A percentile compares a stretch with the other conserved stretches of the same genome.
Evolutionary conservation across 2,888 invertebrate genomes (phyloP).

Genomic region (Cheilosia vernalis): DNA sequence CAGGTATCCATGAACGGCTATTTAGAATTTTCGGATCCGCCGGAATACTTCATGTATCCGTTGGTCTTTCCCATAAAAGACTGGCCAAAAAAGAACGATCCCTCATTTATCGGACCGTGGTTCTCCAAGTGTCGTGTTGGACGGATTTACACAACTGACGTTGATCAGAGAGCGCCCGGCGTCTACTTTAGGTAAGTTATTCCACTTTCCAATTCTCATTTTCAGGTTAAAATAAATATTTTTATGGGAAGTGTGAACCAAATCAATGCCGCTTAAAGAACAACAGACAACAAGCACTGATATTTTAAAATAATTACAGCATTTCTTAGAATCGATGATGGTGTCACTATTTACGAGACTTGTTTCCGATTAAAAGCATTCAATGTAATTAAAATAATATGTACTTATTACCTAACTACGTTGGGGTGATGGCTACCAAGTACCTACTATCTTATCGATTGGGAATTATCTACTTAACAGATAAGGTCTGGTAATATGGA

Average conservation of each 20-base stretch:
- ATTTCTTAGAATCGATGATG: constrained; percentile 22
- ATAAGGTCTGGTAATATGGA: neutral
- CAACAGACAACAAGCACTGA: no score
- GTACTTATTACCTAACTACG: no score
- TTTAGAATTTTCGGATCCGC: constrained; percentile 95
- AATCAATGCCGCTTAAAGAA: no score
- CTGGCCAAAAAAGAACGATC: constrained; percentile 94
- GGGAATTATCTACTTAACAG: constrained; percentile 12
- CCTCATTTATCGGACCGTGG: constrained; percentile 96
- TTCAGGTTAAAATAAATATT: neutral
- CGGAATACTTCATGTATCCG: constrained; percentile 92
- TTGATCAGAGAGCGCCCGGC: constrained; percentile 90
- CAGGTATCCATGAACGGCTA: constrained; percentile 92
- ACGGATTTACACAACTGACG: constrained; percentile 87
- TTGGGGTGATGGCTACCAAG: no score
- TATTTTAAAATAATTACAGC: neutral
- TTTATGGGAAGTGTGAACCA: neutral
- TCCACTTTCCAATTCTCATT: constrained; percentile 52
- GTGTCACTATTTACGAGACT: neutral
- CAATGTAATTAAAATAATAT: neutral
- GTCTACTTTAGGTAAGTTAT: constrained; percentile 89
- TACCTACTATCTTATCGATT: constrained; percentile 26
- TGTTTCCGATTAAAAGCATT: constrained; percentile 1
- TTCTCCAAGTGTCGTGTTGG: constrained; percentile 95
- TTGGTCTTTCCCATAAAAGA: constrained; percentile 93